Evolutionary conservation across 2,888 invertebrate genomes (phyloP), one percentile per base, ranked within the genome.

Genomic region (Sarcophaga carnaria): DNA sequence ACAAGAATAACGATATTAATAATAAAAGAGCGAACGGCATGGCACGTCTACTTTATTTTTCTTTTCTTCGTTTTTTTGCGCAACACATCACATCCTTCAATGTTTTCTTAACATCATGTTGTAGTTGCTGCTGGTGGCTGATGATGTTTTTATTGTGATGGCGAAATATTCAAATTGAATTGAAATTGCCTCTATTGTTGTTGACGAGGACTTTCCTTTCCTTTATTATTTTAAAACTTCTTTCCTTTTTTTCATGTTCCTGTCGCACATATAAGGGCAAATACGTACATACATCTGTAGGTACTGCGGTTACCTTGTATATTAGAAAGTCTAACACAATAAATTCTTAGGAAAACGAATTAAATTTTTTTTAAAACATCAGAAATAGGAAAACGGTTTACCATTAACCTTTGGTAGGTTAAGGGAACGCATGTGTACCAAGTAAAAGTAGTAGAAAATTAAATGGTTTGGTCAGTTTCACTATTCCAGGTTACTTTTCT

Each of bases 101-200:
- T 80, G 80, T 83, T 86, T 83, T 83, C 72, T 69, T 86, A 77
- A 76, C 47, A 59, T 45, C 64, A 47, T 4, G 17, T 54, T 76
- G 8, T 47, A 72, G 77, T 78, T 54, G 60, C 49, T 72, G 67
- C 25, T 76, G 37, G 59, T 72, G 62, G n/a, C 54, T 54, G 54
- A n/a, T 63, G 45, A 64, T 67, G 27, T 59, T 62, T 78, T 77
- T 79, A 76, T 76, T 72, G 27, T 80, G 69, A 83, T 77, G 37
- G 22, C 76, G 54, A 85, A 85, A 76, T 74, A 80, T 83, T 86
- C 75, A 86, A 86, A 86, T 86, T 86, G 86, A 86, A 86, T 86
- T 86, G 86, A 86, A 86, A 86, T 86, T 86, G 80, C 86, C 86
- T 86, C 86, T 86, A 86, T 86, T 86, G 86, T 86, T 86, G 54